phyloP scores from a whole-genome alignment of 2,888 invertebrate species.

The Athripsodes cinereus region DNA sequence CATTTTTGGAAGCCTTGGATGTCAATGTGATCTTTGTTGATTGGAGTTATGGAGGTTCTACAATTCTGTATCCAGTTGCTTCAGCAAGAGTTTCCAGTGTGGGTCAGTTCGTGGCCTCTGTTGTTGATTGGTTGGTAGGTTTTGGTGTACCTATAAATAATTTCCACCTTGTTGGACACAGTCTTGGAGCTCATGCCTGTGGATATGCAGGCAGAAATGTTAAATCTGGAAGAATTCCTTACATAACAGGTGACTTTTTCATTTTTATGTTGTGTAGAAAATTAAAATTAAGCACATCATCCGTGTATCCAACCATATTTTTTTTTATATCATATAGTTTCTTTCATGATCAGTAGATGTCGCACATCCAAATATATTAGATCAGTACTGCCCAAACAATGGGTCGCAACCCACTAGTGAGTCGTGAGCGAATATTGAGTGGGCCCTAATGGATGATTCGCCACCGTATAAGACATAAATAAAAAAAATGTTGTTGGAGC shows the following conservation, averaged over 20 bases:
- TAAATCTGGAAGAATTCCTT: slow-evolving; percentile 45
- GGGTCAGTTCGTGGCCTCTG: slow-evolving; percentile 5
- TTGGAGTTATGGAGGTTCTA: slow-evolving; percentile 12
- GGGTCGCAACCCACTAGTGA: too few relatives aligned
- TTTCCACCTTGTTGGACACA: slow-evolving; percentile 50
- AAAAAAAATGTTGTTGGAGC: too few relatives aligned
- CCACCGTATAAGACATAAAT: too few relatives aligned
- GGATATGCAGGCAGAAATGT: slow-evolving; percentile 52
- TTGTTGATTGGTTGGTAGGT: slow-evolving; percentile 5
- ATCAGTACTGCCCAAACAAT: too few relatives aligned
- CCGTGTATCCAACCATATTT: too few relatives aligned
- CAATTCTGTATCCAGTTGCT: slow-evolving; percentile 14
- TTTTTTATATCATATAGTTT: too few relatives aligned
- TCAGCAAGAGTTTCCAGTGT: slow-evolving; percentile 12
- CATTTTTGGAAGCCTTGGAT: slow-evolving; percentile 14
- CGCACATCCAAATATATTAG: too few relatives aligned
- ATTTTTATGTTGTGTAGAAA: too few relatives aligned
- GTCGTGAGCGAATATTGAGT: too few relatives aligned
- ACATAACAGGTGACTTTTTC: slow-evolving; percentile 51
- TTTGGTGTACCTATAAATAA: slow-evolving; percentile 26
- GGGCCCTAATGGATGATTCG: too few relatives aligned
- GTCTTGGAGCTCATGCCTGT: slow-evolving; percentile 52
- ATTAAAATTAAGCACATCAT: too few relatives aligned
- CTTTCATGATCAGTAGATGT: too few relatives aligned
- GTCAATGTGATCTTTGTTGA: slow-evolving; percentile 21